Evolutionary conservation across 2,113 vertebrate species (phyloP).

Genomic region (Calyptommatus sinebrachiatus): DNA sequence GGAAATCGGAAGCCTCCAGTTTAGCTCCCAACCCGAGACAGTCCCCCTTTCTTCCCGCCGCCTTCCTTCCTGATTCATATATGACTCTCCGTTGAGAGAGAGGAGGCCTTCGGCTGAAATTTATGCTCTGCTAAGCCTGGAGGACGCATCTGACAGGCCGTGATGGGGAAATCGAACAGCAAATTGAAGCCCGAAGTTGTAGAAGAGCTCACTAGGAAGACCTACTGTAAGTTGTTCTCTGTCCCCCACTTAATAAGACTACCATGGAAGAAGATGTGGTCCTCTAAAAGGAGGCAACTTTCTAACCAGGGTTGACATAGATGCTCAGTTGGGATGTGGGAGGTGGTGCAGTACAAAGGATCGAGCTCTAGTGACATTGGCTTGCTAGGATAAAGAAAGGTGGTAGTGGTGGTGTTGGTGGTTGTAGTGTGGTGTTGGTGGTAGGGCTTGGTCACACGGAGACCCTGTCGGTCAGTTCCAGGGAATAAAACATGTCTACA

Average conservation of each 20-base stretch:
- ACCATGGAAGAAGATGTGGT: not conserved
- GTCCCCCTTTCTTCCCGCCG: not conserved
- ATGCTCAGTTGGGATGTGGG: not conserved
- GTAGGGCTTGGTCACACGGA: not conserved
- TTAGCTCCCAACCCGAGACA: not conserved
- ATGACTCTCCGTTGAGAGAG: constrained; percentile 42
- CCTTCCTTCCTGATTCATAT: constrained; percentile 25
- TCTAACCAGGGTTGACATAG: not conserved
- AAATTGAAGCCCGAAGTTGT: constrained; percentile 93
- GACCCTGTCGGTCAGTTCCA: not conserved
- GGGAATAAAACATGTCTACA: not conserved
- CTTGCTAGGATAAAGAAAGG: not conserved
- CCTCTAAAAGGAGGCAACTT: not conserved
- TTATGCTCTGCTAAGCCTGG: constrained; percentile 43
- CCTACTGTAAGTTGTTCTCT: constrained; percentile 86
- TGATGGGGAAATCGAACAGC: constrained; percentile 95
- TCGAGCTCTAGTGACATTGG: no score
- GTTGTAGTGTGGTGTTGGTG: no score
- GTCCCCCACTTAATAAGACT: not conserved
- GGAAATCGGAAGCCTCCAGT: not conserved
- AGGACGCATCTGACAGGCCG: constrained; percentile 41
- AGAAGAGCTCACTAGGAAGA: constrained; percentile 91
- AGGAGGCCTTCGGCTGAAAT: constrained; percentile 28
- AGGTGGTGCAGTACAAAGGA: not conserved
- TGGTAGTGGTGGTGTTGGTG: not conserved